These are phyloP conservation scores for Acanthoscelides obtectus DNA, from an alignment of 2,888 invertebrate species.

Conservation along the genomic window DNA sequence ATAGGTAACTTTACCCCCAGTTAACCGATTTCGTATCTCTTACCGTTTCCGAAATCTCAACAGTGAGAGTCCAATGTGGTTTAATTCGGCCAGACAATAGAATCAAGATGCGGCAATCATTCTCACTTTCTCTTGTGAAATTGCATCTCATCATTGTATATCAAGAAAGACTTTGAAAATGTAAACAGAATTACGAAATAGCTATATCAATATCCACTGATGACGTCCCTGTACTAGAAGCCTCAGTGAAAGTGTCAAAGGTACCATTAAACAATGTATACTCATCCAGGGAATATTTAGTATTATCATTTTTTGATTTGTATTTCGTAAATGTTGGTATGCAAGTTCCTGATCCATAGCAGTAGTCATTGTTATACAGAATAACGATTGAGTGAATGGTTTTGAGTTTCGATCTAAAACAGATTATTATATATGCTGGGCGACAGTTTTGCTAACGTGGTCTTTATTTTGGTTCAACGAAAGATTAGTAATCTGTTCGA, in stretches of 20 bases:
- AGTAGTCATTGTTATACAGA: slow-evolving; percentile 21
- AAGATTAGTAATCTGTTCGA: too few relatives aligned
- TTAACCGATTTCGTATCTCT: too few relatives aligned
- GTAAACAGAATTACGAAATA: too few relatives aligned
- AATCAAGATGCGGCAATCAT: too few relatives aligned
- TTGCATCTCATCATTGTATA: too few relatives aligned
- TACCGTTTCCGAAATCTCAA: too few relatives aligned
- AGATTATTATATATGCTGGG: slow-evolving; percentile 4
- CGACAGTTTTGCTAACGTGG: not conserved
- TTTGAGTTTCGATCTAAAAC: slow-evolving; percentile 23
- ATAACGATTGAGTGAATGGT: slow-evolving; percentile 18
- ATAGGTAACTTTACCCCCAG: too few relatives aligned
- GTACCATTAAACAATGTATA: slow-evolving; percentile 5
- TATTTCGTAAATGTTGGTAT: slow-evolving; percentile 39
- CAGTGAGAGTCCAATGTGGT: too few relatives aligned
- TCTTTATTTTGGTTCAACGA: too few relatives aligned
- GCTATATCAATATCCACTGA: slow-evolving; percentile 3
- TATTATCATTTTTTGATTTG: slow-evolving; percentile 31
- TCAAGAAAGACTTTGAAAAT: too few relatives aligned
- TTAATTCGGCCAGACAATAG: too few relatives aligned
- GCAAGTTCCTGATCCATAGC: slow-evolving; percentile 45
- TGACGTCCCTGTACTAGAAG: not conserved
- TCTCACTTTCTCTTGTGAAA: too few relatives aligned
- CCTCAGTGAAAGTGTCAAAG: not conserved
- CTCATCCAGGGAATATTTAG: slow-evolving; percentile 31